phyloP scores from a whole-genome alignment of 1,140 invertebrate species.

The Papilio polyxenes region DNA sequence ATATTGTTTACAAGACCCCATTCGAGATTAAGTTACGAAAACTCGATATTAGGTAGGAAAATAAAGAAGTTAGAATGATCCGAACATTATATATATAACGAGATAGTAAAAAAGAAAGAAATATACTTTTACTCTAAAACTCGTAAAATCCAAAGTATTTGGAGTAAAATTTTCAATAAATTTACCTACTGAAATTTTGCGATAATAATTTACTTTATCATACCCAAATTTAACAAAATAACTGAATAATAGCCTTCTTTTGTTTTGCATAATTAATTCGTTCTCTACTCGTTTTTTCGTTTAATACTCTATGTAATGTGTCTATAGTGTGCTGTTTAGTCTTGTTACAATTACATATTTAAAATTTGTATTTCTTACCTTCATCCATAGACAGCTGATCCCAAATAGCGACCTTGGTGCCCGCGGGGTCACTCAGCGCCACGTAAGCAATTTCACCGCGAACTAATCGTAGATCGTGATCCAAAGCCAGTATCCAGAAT shows the following conservation, averaged over 20 bases:
- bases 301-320: no score
- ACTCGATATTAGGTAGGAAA: slow-evolving; percentile 31
- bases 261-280: no score
- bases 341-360: not conserved
- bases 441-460: slow-evolving; percentile 81
- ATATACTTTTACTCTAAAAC: no score
- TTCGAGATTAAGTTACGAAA: slow-evolving; percentile 37
- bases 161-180: no score
- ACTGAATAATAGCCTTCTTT: no score
- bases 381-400: slow-evolving; percentile 82
- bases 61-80: slow-evolving; percentile 17
- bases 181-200: no score
- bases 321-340: no score
- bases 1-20: slow-evolving; percentile 37
- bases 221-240: no score
- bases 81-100: slow-evolving; percentile 4
- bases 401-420: slow-evolving; percentile 84
- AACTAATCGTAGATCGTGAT: slow-evolving; percentile 82
- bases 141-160: no score
- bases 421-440: slow-evolving; percentile 82
- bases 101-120: not conserved
- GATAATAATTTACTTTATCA: no score
- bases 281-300: no score
- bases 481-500: slow-evolving; percentile 83
- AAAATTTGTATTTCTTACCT: slow-evolving; percentile 47